Evolutionary conservation across 2,888 invertebrate species (phyloP).

Genomic region (Meteorus colon): DNA sequence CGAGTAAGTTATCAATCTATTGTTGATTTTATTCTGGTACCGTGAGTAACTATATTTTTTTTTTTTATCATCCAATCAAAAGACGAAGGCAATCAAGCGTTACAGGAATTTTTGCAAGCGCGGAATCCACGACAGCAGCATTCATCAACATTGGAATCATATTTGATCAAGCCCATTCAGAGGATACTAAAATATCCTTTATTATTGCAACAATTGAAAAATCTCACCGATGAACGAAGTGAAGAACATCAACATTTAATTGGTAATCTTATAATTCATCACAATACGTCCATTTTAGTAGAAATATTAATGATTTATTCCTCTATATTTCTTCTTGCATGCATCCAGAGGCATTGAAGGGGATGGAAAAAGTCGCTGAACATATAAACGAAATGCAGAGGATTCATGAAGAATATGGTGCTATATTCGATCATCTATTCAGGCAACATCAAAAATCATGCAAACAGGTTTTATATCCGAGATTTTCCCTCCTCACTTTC

Average conservation of each 20-base stretch:
- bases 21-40: neutral
- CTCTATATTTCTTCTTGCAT: neutral
- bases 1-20: constrained; percentile 83
- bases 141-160: constrained; percentile 96
- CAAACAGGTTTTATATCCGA: constrained; percentile 79
- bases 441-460: constrained; percentile 96
- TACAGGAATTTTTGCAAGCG: constrained; percentile 95
- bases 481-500: constrained; percentile 4
- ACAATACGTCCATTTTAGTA: constrained; percentile 19
- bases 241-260: constrained; percentile 96
- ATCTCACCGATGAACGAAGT: constrained; percentile 92
- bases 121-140: constrained; percentile 98
- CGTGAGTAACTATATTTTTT: constrained; percentile 10
- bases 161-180: constrained; percentile 98
- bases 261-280: constrained; percentile 76
- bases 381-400: constrained; percentile 99
- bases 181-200: constrained; percentile 98
- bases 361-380: constrained; percentile 99
- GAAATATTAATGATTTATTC: constrained; percentile 16
- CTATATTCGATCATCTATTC: constrained; percentile 97
- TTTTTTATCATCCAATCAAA: constrained; percentile 42
- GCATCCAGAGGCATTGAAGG: constrained; percentile 90
- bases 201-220: constrained; percentile 93
- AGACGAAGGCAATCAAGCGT: constrained; percentile 97
- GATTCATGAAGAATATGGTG: constrained; percentile 99